Evolutionary conservation across 1,140 invertebrate species (phyloP).

Genomic region (Stenopsyche tienmushanensis): DNA sequence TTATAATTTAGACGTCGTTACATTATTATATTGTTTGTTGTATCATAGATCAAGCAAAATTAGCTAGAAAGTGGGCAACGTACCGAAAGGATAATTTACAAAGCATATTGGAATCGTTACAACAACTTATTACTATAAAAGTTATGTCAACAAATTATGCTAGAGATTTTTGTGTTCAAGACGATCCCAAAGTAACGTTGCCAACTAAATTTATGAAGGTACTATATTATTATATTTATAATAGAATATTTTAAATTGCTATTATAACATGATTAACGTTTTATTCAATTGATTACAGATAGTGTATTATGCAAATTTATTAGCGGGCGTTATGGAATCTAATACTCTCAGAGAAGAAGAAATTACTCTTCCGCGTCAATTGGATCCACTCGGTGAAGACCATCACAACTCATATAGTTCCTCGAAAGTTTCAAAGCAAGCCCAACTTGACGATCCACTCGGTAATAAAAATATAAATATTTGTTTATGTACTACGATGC

Average conservation of each 20-base stretch:
- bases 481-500: background rate
- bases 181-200: slow-evolving; percentile 76
- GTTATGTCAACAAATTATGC: slow-evolving; percentile 77
- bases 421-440: slow-evolving; percentile 51
- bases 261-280: too few relatives aligned
- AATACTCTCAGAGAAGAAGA: slow-evolving; percentile 62
- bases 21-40: background rate
- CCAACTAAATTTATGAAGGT: slow-evolving; percentile 83
- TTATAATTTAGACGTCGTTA: too few relatives aligned
- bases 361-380: slow-evolving; percentile 48
- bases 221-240: slow-evolving; percentile 26
- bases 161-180: slow-evolving; percentile 75
- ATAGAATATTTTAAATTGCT: too few relatives aligned
- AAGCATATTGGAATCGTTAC: slow-evolving; percentile 75
- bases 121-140: slow-evolving; percentile 82
- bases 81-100: slow-evolving; percentile 70
- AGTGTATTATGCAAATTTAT: slow-evolving; percentile 85
- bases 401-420: slow-evolving; percentile 49
- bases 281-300: too few relatives aligned
- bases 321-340: slow-evolving; percentile 78
- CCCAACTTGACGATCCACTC: slow-evolving; percentile 58
- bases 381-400: slow-evolving; percentile 51
- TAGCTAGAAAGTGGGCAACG: slow-evolving; percentile 77
- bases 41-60: slow-evolving; percentile 68
- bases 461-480: slow-evolving; percentile 40